Base-by-base conservation (phyloP, 2,888 invertebrate species). In the Drosophila neotestacea region DNA sequence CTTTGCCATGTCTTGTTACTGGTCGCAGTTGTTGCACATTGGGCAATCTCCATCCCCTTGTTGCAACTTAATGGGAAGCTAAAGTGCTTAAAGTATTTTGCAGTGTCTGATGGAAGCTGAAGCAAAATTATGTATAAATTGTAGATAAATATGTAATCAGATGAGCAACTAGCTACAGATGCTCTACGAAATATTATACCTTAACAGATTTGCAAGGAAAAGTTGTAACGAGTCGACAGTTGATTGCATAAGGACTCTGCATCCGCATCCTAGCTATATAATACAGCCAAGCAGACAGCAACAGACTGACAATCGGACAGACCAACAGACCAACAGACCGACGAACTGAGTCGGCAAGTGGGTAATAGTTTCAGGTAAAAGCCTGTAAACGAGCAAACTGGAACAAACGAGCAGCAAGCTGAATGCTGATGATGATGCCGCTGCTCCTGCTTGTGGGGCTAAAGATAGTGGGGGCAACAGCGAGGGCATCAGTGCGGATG, bases 361-460 rank as follows among this genome's bases (percentile, higher is more conserved):
- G 87, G 87, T 82, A 89, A 89, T 87, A 89, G 89, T 89, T 87
- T 87, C 88, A 89, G 83, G 88, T 89, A 83, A 89, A 85, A 85
- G 88, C 84, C 89, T 85, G 85, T 79, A 89, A 85, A 85, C 89
- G 88, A 88, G 85, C 85, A 85, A 84, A 89, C 89, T 89, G 89
- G 87, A 82, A 77, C 89, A 87, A 89, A 89, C 86, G 83, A 88
- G 88, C 86, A 68, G 74, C 61, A 58, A 83, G 71, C 71, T 85
- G 77, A 76, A 70, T 70, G 69, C 62, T 79, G 73, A 64, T 65
- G 70, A 68, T 63, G 79, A 65, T 65, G 68, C 54, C 50, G 39
- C 36, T 34, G 52, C 46, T 50, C 41, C 60, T 71, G 22, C n/a
- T 34, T 42, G 10, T 66, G 50, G 44, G 67, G 62, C 42, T 60